Evolutionary conservation across 2,797 vertebrate species (phyloP).

Genomic region (Xenentodon cancila): DNA sequence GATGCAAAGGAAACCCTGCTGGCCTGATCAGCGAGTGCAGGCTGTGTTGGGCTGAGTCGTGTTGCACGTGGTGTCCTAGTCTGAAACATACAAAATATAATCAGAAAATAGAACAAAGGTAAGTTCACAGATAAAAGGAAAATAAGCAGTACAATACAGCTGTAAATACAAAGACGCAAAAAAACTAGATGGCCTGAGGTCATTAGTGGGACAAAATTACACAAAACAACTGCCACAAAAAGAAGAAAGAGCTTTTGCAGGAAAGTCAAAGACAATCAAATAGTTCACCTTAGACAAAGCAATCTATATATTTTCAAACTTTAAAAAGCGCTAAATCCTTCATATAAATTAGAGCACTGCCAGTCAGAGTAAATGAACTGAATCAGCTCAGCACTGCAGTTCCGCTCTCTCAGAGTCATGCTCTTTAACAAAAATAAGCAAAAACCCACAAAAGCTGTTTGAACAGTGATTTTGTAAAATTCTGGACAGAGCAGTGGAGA

Average conservation of each 20-base stretch:
- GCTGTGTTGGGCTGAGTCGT: slow-evolving; percentile 87
- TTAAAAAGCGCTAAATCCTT: background rate
- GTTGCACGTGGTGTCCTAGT: slow-evolving; percentile 79
- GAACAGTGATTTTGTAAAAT: slow-evolving; percentile 2
- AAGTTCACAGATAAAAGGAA: background rate
- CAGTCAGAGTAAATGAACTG: slow-evolving; percentile 16
- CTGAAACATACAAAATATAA: slow-evolving; percentile 45
- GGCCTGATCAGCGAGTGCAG: slow-evolving; percentile 90
- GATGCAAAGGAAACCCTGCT: slow-evolving; percentile 93
- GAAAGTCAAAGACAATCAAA: background rate
- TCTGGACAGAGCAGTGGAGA: background rate
- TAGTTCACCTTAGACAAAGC: background rate
- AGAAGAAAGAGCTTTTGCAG: background rate
- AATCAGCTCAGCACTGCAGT: background rate
- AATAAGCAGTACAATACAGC: background rate
- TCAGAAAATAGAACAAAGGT: background rate
- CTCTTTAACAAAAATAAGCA: background rate
- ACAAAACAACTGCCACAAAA: background rate
- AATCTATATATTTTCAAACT: background rate
- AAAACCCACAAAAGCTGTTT: background rate
- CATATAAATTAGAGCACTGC: slow-evolving; percentile 31
- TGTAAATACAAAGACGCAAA: background rate
- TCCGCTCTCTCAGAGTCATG: slow-evolving; percentile 9
- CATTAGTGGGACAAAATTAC: background rate
- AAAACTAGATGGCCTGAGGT: background rate